Evolutionary conservation across 2,888 invertebrate genomes (phyloP), one percentile per base, ranked within the genome.

Genomic region (Drosophila anomalata): DNA sequence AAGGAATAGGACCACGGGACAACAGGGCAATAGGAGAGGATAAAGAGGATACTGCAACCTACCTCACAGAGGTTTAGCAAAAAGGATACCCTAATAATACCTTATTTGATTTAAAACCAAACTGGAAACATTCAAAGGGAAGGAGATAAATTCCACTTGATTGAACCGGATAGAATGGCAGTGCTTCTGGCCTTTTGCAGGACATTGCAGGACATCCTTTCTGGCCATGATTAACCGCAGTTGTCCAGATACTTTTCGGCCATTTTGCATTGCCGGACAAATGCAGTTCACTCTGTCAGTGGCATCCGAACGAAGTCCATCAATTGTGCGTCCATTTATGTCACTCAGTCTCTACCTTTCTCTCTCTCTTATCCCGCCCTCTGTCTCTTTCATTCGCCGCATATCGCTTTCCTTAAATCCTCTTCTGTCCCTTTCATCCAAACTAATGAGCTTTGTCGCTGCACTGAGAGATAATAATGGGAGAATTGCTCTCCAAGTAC

Each of bases 241-340:
- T 33, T 57, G 24, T 17, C 42, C 48, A 17, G 44, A 33, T 57
- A 41, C 57, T 24, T 46, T 61, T 24, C 56, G 57, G 39, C 31
- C 47, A 31, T 61, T 56, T 29, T 33, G 44, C 59, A 46, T 42
- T 33, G 12, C 36, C 54, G 20, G 58, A 17, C 12, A 44, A 44
- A 44, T 44, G 44, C 44, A 44, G 44, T 44, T 42, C 22, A 3
- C 17, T 22, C 44, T 8, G 52, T 9, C 31, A 33, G 42, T 54
- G 14, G 8, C 42, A 17, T 31, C 12, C 20, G 12, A 41, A 5
- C 33, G 42, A 12, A 59, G 53, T 59, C 22, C 59, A 59, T 59
- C 54, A 54, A 33, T 59, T 59, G 53, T 53, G 26, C 33, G 44
- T 26, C 54, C 54, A 55, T 46, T 54, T 54, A 14, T 55, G 55